Evolutionary conservation across 1,140 invertebrate genomes (phyloP).

Genomic region (Solenopsis invicta): DNA sequence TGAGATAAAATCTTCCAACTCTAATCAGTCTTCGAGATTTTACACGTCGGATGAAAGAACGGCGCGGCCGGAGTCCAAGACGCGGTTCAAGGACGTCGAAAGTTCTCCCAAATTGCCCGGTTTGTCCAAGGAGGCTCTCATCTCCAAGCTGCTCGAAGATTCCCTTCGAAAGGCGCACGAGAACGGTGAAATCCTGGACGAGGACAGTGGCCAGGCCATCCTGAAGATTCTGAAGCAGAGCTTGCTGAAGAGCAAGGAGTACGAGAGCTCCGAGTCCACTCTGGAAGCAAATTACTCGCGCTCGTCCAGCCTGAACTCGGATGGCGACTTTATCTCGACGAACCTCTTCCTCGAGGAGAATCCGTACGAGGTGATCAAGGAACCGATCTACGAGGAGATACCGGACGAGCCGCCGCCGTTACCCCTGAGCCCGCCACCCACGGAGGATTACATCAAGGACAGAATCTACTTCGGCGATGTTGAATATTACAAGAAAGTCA

Average conservation of each 20-base stretch:
- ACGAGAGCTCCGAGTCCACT: conserved; percentile 81
- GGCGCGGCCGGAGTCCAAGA: conserved; percentile 51
- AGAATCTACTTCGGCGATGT: conserved; percentile 87
- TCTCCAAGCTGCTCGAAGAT: conserved; percentile 84
- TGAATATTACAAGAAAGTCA: conserved; percentile 83
- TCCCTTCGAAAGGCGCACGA: conserved; percentile 84
- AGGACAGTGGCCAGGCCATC: conserved; percentile 84
- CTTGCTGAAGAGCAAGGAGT: conserved; percentile 82
- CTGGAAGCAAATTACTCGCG: conserved; percentile 81
- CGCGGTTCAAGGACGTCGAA: conserved; percentile 59
- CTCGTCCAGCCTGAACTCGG: conserved; percentile 84
- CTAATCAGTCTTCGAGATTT: conserved; percentile 30
- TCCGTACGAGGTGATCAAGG: conserved; percentile 93
- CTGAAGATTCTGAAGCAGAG: conserved; percentile 84
- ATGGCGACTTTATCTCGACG: conserved; percentile 80
- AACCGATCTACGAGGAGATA: conserved; percentile 96
- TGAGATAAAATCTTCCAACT: conserved; percentile 13
- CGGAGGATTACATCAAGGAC: conserved; percentile 84
- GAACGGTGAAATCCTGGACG: conserved; percentile 83
- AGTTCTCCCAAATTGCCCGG: conserved; percentile 52
- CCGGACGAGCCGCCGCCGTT: conserved; percentile 92
- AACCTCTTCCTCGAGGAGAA: conserved; percentile 88
- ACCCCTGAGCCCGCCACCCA: conserved; percentile 91
- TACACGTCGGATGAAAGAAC: conserved; percentile 1
- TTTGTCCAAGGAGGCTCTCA: conserved; percentile 82